phyloP scores from a whole-genome alignment of 2,888 invertebrate genomes.

The Pherbina coryleti region DNA sequence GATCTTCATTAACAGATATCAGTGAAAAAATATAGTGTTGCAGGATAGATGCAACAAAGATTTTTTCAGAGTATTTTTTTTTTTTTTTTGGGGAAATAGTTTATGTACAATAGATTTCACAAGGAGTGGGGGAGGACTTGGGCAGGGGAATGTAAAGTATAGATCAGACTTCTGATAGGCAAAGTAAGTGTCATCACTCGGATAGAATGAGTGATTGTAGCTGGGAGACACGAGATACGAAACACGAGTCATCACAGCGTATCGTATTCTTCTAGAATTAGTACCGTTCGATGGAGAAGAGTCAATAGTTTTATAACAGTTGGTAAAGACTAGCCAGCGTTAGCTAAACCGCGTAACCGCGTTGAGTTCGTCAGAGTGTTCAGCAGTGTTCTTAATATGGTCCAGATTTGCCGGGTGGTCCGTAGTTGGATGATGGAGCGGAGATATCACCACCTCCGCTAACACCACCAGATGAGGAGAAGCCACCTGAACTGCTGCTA shows the following conservation, averaged over 20 bases:
- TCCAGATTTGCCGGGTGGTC: constrained; percentile 79
- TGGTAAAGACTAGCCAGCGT: constrained; percentile 64
- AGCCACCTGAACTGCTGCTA: constrained; percentile 54
- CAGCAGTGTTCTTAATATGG: constrained; percentile 71
- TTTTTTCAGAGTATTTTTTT: not conserved
- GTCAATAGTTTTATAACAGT: constrained; percentile 34
- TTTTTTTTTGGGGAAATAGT: constrained; percentile 44
- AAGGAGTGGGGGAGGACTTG: constrained; percentile 23
- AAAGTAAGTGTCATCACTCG: constrained; percentile 22
- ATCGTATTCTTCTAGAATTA: constrained; percentile 38
- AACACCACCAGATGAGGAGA: constrained; percentile 56
- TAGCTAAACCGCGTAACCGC: constrained; percentile 52
- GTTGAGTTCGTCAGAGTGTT: constrained; percentile 36
- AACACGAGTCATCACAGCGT: constrained; percentile 49
- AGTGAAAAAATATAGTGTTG: constrained; percentile 44
- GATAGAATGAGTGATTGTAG: constrained; percentile 5
- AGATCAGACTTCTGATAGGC: constrained; percentile 39
- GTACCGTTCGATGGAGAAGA: constrained; percentile 43
- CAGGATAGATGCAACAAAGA: constrained; percentile 42
- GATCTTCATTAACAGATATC: constrained; percentile 52
- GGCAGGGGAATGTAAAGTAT: constrained; percentile 42
- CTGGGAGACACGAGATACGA: constrained; percentile 2
- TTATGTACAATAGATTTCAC: constrained; percentile 58
- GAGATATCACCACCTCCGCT: constrained; percentile 57
- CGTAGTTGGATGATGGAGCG: constrained; percentile 73